Base-by-base conservation (phyloP, 2,888 invertebrate species). In the Harpalus rubripes region DNA sequence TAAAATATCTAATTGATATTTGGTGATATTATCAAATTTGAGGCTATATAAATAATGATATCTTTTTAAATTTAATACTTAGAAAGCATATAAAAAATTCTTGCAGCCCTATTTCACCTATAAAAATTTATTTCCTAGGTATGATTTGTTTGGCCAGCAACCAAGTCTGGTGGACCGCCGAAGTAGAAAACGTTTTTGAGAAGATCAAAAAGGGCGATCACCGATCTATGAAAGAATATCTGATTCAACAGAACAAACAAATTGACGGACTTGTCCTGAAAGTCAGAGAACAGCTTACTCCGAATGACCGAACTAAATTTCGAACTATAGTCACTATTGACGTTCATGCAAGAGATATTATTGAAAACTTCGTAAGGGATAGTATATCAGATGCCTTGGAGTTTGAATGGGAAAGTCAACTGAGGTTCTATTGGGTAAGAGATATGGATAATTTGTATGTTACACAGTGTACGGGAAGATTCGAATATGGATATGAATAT, bases 101-200 rank as follows among this genome's bases (percentile, higher is more conserved):
- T n/a, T n/a, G n/a, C n/a, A n/a, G n/a, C n/a, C n/a, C n/a, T n/a
- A n/a, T n/a, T n/a, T n/a, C n/a, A n/a, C n/a, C n/a, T n/a, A n/a
- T n/a, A n/a, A n/a, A n/a, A n/a, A n/a, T n/a, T 5, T 52, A 12
- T 52, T 52, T 52, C 10, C 44, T 68, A 80, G 80, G 84, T 8
- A 97, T 97, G 96, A 94, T 97, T 65, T 94, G 96, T 87, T 91
- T 97, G 16, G 96, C 95, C 0, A 96, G 96, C 0, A 97, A 97
- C 92, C 96, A 96, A 88, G 95, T 98, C 1, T 98, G 98, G 98
- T 98, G 98, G 98, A 98, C 98, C 0, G 97, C 97, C 7, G 98
- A 98, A 90, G 97, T 98, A 0, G 98, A 98, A 89, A 96, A 98
- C 89, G 96, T 97, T 0, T 98, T 98, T 90, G 91, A 90, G 4